Base-by-base conservation (phyloP, 2,113 vertebrate species). In the Sorex fumeus region DNA sequence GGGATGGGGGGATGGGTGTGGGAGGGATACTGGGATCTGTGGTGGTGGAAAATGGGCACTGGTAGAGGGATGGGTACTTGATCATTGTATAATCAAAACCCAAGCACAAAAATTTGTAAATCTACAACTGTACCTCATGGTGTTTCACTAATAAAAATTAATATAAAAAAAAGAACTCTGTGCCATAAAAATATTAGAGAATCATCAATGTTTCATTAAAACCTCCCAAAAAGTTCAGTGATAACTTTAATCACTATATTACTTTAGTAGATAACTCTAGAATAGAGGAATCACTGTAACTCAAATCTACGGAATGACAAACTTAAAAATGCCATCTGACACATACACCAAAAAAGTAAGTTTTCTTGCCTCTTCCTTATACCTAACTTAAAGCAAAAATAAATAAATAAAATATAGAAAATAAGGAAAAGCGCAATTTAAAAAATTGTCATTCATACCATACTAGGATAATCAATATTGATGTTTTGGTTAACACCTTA, bases 391-490 rank as follows among this genome's bases (percentile, higher is more conserved):
- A 70, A 60, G 88, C 6, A 70, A 84, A 79, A 93, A 60, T 53
- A 89, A 84, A 67, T 72, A 50, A 84, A 66, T 90, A 85, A 89
- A 74, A 90, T 57, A 79, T 50, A 88, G 23, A 74, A 93, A 90
- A 84, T 69, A 77, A 11, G 76, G 6, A 28, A 67, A 87, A 79
- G 23, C 57, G 3, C 34, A 88, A 91, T 74, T 80, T 76, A 81
- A n/a, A 96, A 93, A 95, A 87, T 83, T 66, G 50, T 27, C 36
- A 91, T 32, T 25, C 12, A 67, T 57, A 76, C 12, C 40, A 69
- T 47, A 85, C n/a, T 62, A 60, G 85, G 7, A 85, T 25, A 84
- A 84, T 6, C 50, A 82, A 91, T 16, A 45, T 9, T 69, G 47
- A 62, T 32, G 92, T 66, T 82, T 86, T 30, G 85, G 75, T 8